Conservation (phyloP, 92 coral and sea anemone species). For the Zoanthus sociatus region DNA sequence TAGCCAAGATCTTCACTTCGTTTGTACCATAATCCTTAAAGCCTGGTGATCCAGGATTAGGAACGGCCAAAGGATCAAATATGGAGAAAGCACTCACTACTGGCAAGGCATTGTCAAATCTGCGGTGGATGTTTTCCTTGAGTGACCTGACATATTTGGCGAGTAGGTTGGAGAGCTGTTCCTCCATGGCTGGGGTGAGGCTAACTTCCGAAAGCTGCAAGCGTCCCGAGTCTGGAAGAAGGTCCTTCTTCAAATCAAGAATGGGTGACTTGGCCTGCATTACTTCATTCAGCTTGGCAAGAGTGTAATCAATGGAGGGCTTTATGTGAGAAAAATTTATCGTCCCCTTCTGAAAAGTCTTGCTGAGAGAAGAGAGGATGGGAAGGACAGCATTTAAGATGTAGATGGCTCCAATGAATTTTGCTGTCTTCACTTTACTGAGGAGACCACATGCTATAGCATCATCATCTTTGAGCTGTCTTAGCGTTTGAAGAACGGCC, state of each 20-base stretch:
- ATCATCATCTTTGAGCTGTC: slow-evolving; percentile 55
- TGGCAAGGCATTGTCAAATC: slow-evolving; percentile 68
- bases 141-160: slow-evolving; percentile 60
- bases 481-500: slow-evolving; percentile 54
- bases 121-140: slow-evolving; percentile 54
- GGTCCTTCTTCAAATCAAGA: slow-evolving; percentile 64
- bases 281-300: slow-evolving; percentile 56
- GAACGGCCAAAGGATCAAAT: slow-evolving; percentile 63
- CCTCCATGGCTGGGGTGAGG: slow-evolving; percentile 60
- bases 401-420: slow-evolving; percentile 61
- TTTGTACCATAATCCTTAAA: slow-evolving; percentile 49
- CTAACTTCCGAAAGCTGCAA: slow-evolving; percentile 48
- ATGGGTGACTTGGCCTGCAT: slow-evolving; percentile 56
- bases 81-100: slow-evolving; percentile 66
- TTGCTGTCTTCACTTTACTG: slow-evolving; percentile 59
- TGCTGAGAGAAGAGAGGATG: slow-evolving; percentile 64
- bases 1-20: slow-evolving; percentile 56
- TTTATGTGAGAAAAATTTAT: slow-evolving; percentile 59
- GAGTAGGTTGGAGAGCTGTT: slow-evolving; percentile 43
- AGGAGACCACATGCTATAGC: slow-evolving; percentile 68
- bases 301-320: slow-evolving; percentile 59
- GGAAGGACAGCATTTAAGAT: slow-evolving; percentile 60
- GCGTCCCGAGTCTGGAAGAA: slow-evolving; percentile 38
- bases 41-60: slow-evolving; percentile 69
- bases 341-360: slow-evolving; percentile 66